Conservation (phyloP, 2,113 vertebrate species). For the Dicaeum eximium region DNA sequence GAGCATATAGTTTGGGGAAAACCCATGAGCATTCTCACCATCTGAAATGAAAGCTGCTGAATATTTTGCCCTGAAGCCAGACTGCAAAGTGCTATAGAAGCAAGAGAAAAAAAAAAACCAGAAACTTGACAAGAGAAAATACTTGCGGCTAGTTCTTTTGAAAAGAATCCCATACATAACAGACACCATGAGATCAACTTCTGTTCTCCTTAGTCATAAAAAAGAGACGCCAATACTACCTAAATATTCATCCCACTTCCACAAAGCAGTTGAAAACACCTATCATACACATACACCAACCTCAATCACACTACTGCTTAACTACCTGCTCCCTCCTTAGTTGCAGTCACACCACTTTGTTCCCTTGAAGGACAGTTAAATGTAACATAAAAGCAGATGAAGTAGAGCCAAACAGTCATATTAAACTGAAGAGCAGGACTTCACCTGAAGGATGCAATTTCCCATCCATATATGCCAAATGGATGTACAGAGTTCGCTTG, state of each 20-base stretch:
- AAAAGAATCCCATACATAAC: background rate
- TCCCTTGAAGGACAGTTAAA: background rate
- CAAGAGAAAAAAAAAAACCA: slow-evolving; percentile 10
- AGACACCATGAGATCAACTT: background rate
- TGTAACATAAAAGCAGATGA: background rate
- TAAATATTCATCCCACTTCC: background rate
- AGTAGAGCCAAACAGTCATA: background rate
- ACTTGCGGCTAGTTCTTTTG: background rate
- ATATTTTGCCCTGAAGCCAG: slow-evolving; percentile 36
- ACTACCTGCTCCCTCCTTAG: background rate
- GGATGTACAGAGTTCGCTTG: background rate
- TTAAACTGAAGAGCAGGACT: background rate
- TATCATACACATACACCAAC: background rate
- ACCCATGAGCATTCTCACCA: background rate
- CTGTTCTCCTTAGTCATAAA: background rate
- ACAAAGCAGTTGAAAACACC: background rate
- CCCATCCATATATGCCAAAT: background rate
- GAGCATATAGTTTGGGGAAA: background rate
- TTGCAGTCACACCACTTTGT: background rate
- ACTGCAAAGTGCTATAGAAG: background rate
- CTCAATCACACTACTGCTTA: background rate
- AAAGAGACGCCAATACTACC: background rate
- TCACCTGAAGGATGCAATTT: background rate
- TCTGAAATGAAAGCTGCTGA: slow-evolving; percentile 1
- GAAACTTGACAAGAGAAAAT: background rate